These are phyloP conservation scores for Auanema sp. DNA, from an alignment of 2,888 invertebrate genomes.

Conservation along the genomic window DNA sequence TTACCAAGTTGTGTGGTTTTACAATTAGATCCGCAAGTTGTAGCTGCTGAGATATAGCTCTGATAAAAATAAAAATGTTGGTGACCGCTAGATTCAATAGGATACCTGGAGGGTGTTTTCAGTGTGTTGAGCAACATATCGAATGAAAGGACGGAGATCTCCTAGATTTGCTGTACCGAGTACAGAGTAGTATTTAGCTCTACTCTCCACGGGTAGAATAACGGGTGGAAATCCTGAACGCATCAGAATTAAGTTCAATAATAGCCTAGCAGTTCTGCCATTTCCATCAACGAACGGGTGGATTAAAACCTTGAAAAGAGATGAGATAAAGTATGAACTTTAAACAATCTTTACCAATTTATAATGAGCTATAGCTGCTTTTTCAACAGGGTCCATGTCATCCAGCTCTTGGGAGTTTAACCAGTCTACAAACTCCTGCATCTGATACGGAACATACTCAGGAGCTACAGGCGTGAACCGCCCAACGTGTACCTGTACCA, in stretches of 20 bases:
- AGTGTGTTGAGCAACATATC: conserved; percentile 79
- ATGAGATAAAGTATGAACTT: background rate
- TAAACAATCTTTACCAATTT: conserved; percentile 72
- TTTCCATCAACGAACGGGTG: conserved; percentile 97
- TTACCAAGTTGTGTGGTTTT: background rate
- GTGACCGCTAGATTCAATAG: too few species aligned
- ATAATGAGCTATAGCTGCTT: conserved; percentile 93
- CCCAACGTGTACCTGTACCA: conserved; percentile 33
- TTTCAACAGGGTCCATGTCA: conserved; percentile 86
- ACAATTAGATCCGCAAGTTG: background rate
- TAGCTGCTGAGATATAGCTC: conserved; percentile 10
- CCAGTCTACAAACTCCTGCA: conserved; percentile 89
- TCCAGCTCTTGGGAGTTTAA: conserved; percentile 81
- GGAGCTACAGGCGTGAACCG: conserved; percentile 86
- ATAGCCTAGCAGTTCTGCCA: conserved; percentile 87
- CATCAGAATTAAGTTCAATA: conserved; percentile 95
- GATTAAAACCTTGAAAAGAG: conserved; percentile 75
- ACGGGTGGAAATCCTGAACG: conserved; percentile 70
- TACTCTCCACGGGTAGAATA: conserved; percentile 52
- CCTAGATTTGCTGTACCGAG: conserved; percentile 89
- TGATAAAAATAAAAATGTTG: conserved; percentile 8
- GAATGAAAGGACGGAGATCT: conserved; percentile 89
- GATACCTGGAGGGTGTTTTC: conserved; percentile 53
- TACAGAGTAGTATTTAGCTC: conserved; percentile 75
- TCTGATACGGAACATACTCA: conserved; percentile 77